Conservation (phyloP, 2,113 vertebrate genomes). For the Pterocles orientalis region DNA sequence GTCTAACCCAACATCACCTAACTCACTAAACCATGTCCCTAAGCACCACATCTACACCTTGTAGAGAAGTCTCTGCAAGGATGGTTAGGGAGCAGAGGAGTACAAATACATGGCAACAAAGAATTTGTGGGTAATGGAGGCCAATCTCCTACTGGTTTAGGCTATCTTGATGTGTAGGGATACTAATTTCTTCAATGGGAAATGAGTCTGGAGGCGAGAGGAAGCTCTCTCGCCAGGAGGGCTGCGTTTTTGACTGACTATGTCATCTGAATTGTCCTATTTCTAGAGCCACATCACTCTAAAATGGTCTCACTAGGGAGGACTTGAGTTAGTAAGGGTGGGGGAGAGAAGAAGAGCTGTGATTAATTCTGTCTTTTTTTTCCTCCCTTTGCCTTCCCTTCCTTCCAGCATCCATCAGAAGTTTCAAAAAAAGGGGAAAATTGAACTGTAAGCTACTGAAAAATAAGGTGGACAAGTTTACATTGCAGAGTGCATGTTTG, state of each 20-base stretch:
- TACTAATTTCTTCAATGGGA: neutral
- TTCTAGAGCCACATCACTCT: neutral
- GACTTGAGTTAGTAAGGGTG: conserved; percentile 1
- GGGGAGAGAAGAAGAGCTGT: neutral
- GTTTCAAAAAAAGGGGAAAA: neutral
- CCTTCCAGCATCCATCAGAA: neutral
- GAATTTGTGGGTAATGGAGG: neutral
- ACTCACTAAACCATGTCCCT: too few relatives aligned
- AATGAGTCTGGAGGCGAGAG: accelerated
- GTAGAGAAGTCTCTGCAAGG: neutral
- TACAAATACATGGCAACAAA: neutral
- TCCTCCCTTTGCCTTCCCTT: neutral
- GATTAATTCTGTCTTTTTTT: neutral
- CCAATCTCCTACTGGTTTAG: neutral
- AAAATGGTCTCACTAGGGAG: neutral
- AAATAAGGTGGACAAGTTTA: neutral
- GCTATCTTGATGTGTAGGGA: neutral
- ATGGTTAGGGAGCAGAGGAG: neutral
- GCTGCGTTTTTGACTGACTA: neutral
- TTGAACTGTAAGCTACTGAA: neutral
- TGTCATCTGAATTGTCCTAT: neutral
- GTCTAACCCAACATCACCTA: too few relatives aligned
- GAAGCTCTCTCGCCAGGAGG: neutral
- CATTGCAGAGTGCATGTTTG: neutral
- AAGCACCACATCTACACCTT: too few relatives aligned